Base-by-base conservation (phyloP, 2,888 invertebrate genomes). In the Machimus rusticus region DNA sequence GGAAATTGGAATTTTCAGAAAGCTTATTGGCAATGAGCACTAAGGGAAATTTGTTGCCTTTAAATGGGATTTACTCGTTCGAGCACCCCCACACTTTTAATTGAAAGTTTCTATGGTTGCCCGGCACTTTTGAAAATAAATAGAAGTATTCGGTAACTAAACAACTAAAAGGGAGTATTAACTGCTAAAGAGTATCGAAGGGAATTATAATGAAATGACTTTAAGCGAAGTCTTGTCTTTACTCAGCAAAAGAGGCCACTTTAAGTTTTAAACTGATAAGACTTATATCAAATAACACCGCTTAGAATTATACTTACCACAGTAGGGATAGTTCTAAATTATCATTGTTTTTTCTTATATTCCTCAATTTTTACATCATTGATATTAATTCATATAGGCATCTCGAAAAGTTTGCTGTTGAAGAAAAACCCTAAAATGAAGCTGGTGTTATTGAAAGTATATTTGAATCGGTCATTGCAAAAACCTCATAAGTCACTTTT, bases 41-140 rank as follows among this genome's bases (percentile, higher is more conserved):
- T 51, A 34, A 43, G 37, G 57, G 55, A 19, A 43, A 39, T 78
- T 46, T 51, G 46, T 79, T 79, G n/a, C 16, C 4, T 51, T 57
- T 66, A 34, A 84, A 84, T 84, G 57, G 66, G 66, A 84, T 84
- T 84, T 66, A 43, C n/a, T 46, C 79, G 66, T 66, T 66, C 66
- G 14, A 66, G 1, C 8, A 8, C 12, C 12, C 66, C 28, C 66
- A 23, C 14, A 23, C 66, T 19, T 66, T 23, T 19, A 19, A 66
- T 46, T 74, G 66, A 81, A 43, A 43, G 78, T 81, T 87, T 66
- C 9, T 82, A 51, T 31, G n/a, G 43, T 82, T 82, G 51, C 51
- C 51, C n/a, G n/a, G 5, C 51, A 51, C 51, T 51, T 51, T 51
- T 51, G 4, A 51, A 19, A 51, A 51, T 51, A 51, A 51, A 51